Evolutionary conservation across 2,797 vertebrate species (phyloP), one percentile per base, ranked within the genome.

Genomic region (Coracias cyanogaster): DNA sequence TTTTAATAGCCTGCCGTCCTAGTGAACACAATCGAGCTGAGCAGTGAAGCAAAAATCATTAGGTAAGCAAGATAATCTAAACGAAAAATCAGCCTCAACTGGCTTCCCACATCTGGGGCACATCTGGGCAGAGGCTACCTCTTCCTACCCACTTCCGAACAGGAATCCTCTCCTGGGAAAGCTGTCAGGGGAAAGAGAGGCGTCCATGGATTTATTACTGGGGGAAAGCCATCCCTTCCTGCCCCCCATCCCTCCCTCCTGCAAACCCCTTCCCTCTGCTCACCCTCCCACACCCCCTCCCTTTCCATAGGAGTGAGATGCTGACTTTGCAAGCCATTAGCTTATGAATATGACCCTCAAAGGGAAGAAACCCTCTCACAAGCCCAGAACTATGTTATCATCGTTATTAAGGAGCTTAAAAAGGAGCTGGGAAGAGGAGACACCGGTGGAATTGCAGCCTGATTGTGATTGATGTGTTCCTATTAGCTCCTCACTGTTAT

Each of bases 401-500:
- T 98, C 98, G 46, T 98, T 98, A 98, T 98, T 98, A 99, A 98
- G 96, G 98, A 98, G 98, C 98, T 98, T 98, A 98, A 98, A 98
- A 98, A 98, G 98, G 96, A 98, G 97, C 98, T 91, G 97, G 98
- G 98, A 98, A 98, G 97, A 98, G 79, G 97, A 98, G 98, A 98
- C 98, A 98, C 98, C 77, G 46, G 97, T 98, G 98, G 98, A 98
- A 98, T 98, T 99, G 98, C 98, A 98, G 98, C 94, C 97, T 99
- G 98, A 99, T 99, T 98, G 98, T 99, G 99, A 99, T 98, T 99
- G 99, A 99, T 99, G 99, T 98, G 97, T 98, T 98, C 98, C 98
- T 98, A 98, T 99, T 99, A 99, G 98, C 97, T 97, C 94, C 96
- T 97, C 97, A 97, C 97, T 98, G 98, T 98, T 98, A 98, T 98